Evolutionary conservation across 2,888 invertebrate species (phyloP).

Genomic region (Heteromyza rotundicornis): DNA sequence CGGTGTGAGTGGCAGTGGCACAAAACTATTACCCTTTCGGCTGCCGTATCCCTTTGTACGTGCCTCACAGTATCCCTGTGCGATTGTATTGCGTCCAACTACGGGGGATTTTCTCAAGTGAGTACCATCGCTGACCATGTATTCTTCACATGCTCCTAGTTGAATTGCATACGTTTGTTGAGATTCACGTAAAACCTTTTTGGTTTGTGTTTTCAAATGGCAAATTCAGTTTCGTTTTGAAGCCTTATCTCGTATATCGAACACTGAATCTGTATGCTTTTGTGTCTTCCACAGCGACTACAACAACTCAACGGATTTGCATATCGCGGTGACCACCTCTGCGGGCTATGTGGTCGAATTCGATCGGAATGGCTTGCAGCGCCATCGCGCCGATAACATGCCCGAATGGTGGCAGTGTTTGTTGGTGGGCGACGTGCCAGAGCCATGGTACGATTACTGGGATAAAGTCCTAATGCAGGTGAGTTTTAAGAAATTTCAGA

Average conservation of each 20-base stretch:
- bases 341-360: slow-evolving; percentile 82
- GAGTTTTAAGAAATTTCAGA: too few relatives aligned
- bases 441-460: slow-evolving; percentile 74
- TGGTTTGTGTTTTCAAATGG: background rate
- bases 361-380: slow-evolving; percentile 76
- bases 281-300: slow-evolving; percentile 71
- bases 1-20: slow-evolving; percentile 21
- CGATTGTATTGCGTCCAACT: slow-evolving; percentile 86
- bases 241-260: background rate
- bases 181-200: background rate
- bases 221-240: background rate
- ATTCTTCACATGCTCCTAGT: background rate
- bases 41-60: slow-evolving; percentile 87
- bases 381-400: slow-evolving; percentile 56
- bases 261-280: background rate
- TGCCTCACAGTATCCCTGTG: slow-evolving; percentile 80
- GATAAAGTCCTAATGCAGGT: slow-evolving; percentile 71
- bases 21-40: slow-evolving; percentile 78
- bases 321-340: slow-evolving; percentile 89
- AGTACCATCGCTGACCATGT: slow-evolving; percentile 62
- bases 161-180: slow-evolving; percentile 6
- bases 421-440: slow-evolving; percentile 72
- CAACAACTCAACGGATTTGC: slow-evolving; percentile 81
- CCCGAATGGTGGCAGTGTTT: slow-evolving; percentile 72
- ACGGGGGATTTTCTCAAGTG: slow-evolving; percentile 86